Percentiles rank a stretch among this genome's conserved stretches.
Evolutionary conservation across 2,888 invertebrate genomes (phyloP).

Genomic region (Cantharis rustica): DNA sequence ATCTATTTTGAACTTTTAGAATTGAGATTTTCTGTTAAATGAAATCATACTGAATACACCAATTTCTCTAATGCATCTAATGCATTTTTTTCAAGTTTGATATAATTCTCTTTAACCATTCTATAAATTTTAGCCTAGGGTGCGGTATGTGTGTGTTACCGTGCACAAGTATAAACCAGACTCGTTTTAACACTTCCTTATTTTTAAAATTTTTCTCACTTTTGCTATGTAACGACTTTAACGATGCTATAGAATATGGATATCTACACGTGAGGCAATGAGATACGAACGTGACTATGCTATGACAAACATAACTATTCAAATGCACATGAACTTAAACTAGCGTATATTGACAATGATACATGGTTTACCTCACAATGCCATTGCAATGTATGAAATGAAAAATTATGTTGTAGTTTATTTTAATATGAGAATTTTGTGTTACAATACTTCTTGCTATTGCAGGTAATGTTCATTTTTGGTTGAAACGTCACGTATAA

Average conservation of each 20-base stretch:
- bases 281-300: slow-evolving; percentile 40
- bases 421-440: background rate
- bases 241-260: slow-evolving; percentile 32
- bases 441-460: background rate
- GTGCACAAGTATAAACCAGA: slow-evolving; percentile 25
- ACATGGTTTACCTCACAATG: background rate
- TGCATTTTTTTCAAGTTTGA: no score
- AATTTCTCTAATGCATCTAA: background rate
- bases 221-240: slow-evolving; percentile 18
- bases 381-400: background rate
- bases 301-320: slow-evolving; percentile 32
- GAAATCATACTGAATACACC: background rate
- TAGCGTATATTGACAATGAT: background rate
- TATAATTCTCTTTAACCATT: background rate
- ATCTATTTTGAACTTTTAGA: background rate
- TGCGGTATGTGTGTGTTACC: background rate
- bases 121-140: background rate
- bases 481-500: background rate
- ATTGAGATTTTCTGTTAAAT: background rate
- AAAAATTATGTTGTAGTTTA: slow-evolving; percentile 2
- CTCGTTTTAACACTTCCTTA: slow-evolving; percentile 18
- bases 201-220: slow-evolving; percentile 16
- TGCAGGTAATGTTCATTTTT: background rate
- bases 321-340: slow-evolving; percentile 8
- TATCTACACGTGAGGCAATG: slow-evolving; percentile 44